phyloP scores from a whole-genome alignment of 2,797 vertebrate species.

The Malurus leucopterus region DNA sequence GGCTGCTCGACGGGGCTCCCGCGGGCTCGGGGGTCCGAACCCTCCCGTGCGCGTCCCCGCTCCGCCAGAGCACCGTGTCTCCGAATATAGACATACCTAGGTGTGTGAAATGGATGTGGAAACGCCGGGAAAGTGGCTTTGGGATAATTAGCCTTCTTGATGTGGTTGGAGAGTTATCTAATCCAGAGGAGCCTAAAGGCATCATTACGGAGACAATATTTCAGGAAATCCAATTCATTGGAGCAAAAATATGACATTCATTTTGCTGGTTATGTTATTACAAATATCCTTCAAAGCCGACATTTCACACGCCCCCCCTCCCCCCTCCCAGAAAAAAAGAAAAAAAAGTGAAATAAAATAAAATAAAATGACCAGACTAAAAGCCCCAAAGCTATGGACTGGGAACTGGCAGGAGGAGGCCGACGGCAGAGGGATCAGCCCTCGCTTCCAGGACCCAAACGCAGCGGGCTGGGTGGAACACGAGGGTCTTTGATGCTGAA shows the following conservation, averaged over 20 bases:
- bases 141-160: constrained; percentile 63
- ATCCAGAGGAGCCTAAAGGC: constrained; percentile 64
- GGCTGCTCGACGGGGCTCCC: background rate
- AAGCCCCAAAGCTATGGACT: background rate
- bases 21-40: background rate
- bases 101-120: background rate
- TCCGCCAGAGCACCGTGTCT: rapidly evolving
- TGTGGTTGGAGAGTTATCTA: constrained; percentile 62
- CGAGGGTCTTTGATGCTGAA: background rate
- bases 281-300: constrained; percentile 59
- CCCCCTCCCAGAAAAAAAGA: background rate
- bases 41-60: background rate
- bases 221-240: constrained; percentile 64
- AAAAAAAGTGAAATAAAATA: background rate
- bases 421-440: background rate
- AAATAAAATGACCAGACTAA: background rate
- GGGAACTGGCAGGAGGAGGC: background rate
- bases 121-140: constrained; percentile 37
- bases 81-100: background rate
- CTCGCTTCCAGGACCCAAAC: background rate
- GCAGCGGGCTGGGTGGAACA: rapidly evolving
- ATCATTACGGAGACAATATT: constrained; percentile 65
- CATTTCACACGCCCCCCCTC: background rate
- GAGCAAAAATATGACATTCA: constrained; percentile 66
- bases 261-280: constrained; percentile 66